Conservation (phyloP, 2,888 invertebrate species). For the Ceramica pisi region DNA sequence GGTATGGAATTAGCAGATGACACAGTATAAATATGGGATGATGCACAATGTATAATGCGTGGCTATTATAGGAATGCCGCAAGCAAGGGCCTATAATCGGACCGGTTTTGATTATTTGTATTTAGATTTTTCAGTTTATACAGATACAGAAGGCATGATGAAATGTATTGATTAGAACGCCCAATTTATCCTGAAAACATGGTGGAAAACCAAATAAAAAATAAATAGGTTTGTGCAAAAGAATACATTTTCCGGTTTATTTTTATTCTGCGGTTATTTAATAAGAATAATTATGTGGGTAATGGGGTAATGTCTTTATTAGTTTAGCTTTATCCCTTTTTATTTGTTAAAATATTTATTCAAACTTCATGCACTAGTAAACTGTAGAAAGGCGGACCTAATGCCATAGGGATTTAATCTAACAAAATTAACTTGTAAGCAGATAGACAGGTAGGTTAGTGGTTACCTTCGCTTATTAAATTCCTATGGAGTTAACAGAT, state of each 20-base stretch:
- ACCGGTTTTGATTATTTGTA: background rate
- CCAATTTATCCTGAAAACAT: background rate
- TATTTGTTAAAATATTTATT: too few relatives aligned
- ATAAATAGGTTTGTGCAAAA: background rate
- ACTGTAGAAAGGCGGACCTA: too few relatives aligned
- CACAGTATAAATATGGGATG: too few relatives aligned
- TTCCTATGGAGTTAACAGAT: background rate
- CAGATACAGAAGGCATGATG: too few relatives aligned
- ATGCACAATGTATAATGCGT: background rate
- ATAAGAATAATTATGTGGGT: background rate
- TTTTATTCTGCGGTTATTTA: too few relatives aligned
- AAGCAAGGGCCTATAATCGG: conserved; percentile 27
- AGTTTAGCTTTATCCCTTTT: conserved; percentile 13
- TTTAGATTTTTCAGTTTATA: background rate
- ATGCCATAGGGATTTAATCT: background rate
- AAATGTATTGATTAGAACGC: background rate
- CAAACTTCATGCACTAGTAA: too few relatives aligned
- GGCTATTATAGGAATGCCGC: conserved; percentile 14
- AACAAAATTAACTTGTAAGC: background rate
- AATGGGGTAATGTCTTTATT: too few relatives aligned
- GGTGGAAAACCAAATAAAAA: conserved; percentile 8
- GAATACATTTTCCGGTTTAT: background rate
- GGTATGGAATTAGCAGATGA: conserved; percentile 21
- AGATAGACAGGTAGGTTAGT: background rate
- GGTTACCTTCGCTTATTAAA: background rate